Evolutionary conservation across 2,888 invertebrate genomes (phyloP).

Genomic region (Sarcophaga subvicina): DNA sequence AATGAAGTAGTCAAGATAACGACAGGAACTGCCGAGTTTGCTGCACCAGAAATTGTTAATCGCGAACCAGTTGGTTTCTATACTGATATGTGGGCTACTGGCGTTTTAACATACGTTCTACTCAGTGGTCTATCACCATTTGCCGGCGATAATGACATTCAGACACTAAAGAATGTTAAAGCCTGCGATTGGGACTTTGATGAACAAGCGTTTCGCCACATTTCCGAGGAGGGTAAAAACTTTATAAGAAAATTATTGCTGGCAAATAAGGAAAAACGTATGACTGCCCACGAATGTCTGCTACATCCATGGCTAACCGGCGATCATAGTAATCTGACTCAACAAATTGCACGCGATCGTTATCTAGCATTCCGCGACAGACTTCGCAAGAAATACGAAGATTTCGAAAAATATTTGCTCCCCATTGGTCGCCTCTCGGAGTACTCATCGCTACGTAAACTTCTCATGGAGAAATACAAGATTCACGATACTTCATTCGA

Average conservation of each 20-base stretch:
- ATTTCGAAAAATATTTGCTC: slow-evolving; percentile 92
- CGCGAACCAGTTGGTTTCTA: slow-evolving; percentile 99
- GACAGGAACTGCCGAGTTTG: slow-evolving; percentile 99
- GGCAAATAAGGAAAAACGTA: slow-evolving; percentile 97
- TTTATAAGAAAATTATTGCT: slow-evolving; percentile 96
- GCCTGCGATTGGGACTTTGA: slow-evolving; percentile 99
- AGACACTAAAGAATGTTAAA: slow-evolving; percentile 98
- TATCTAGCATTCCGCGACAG: slow-evolving; percentile 94
- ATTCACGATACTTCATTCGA: slow-evolving; percentile 98
- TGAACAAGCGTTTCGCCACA: slow-evolving; percentile 95
- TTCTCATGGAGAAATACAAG: slow-evolving; percentile 97
- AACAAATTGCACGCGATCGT: slow-evolving; percentile 91
- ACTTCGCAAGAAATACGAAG: slow-evolving; percentile 91
- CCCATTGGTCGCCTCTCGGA: slow-evolving; percentile 98
- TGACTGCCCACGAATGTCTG: slow-evolving; percentile 99
- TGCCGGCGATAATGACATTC: slow-evolving; percentile 99
- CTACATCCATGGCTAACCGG: slow-evolving; percentile 97
- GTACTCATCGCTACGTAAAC: slow-evolving; percentile 97
- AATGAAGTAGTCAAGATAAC: slow-evolving; percentile 99
- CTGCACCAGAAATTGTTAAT: slow-evolving; percentile 99
- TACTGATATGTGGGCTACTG: slow-evolving; percentile 99
- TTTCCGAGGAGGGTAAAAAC: slow-evolving; percentile 98
- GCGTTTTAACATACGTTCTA: slow-evolving; percentile 98
- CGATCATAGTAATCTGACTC: slow-evolving; percentile 89
- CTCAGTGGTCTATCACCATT: slow-evolving; percentile 99